Evolutionary conservation across 2,888 invertebrate species (phyloP), one percentile per base, ranked within the genome.

Genomic region (Crocallis elinguaria): DNA sequence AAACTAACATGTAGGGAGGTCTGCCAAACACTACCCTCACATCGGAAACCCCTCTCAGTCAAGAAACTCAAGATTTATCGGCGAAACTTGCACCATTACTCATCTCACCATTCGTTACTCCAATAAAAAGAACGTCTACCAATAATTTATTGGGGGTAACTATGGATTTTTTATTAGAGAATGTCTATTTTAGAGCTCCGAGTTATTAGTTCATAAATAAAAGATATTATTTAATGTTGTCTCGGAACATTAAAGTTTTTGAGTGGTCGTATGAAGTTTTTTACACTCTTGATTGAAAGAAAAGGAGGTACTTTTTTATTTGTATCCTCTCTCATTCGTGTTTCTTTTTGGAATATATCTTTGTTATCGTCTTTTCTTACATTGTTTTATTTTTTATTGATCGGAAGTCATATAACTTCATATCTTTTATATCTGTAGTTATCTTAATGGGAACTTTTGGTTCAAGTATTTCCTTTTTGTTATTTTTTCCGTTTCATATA

Each of bases 91-190:
- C 69, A 69, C 88, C 89, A 88, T 91, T 87, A 87, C 80, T 91
- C 90, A 90, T 90, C 84, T 84, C 79, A 87, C 82, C 89, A 90
- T 90, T 90, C 89, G 90, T 88, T 88, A 88, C 85, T 87, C 79
- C 88, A 88, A 88, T 90, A 90, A 91, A 88, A 90, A 89, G 82
- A 86, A 84, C 83, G 84, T 85, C 86, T 87, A 81, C 78, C 79
- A 71, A 87, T 86, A 85, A 89, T 88, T 88, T 89, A 90, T 91
- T 79, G 77, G 79, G 71, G 75, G 78, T 84, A 44, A 49, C 38
- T 42, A 88, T 83, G 78, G 82, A 83, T 82, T 85, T 88, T 89
- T 89, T 88, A 88, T 87, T 82, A 79, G 65, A 59, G 62, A 67
- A 71, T 67, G 72, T 82, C 84, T 84, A 87, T 85, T 86, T 86